Base-by-base conservation (phyloP, 2,797 vertebrate genomes). In the Catamblyrhynchus diadema region DNA sequence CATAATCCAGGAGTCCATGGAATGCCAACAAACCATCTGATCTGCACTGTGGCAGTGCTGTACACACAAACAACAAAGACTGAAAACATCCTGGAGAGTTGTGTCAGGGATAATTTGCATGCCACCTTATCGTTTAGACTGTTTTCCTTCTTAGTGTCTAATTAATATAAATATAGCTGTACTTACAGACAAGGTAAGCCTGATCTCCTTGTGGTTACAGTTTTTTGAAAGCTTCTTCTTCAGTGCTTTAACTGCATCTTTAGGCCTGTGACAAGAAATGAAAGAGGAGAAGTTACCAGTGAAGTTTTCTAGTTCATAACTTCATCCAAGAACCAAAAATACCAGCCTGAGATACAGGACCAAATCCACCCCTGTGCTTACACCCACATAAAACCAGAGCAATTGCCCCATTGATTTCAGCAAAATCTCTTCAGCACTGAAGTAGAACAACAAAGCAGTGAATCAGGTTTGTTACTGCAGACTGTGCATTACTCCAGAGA, bases 181-280 rank as follows among this genome's bases (percentile, higher is more conserved):
- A 98, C 98, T 98, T 96, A 98, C 98, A 71, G 98, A 98, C 89
- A 98, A 96, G 32, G 97, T 97, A 66, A 98, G 97, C 62, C 96
- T 97, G 71, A 98, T 98, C 97, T 98, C 98, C 86, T 97, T 97
- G 90, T 98, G 97, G 92, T 98, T 98, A 93, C 98, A 98, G 93
- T 98, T 98, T 98, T 98, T 98, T 47, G 97, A 96, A 83, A 98
- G 97, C 54, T 97, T 98, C 95, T 98, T 98, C 95, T 97, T 98
- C 48, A 98, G 87, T 6, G 98, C 98, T 97, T 97, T 98, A 56
- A 98, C 95, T 54, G 98, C 98, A 91, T 98, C 98, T 96, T 97
- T 98, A 84, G 98, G 97, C 80, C 98, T 98, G 84, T 9, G 39
- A 87, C 62, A 92, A 95, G 80, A 77, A 89, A 54, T 62, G 8